phyloP scores from a whole-genome alignment of 2,797 vertebrate species.

The Anomalospiza imberbis region DNA sequence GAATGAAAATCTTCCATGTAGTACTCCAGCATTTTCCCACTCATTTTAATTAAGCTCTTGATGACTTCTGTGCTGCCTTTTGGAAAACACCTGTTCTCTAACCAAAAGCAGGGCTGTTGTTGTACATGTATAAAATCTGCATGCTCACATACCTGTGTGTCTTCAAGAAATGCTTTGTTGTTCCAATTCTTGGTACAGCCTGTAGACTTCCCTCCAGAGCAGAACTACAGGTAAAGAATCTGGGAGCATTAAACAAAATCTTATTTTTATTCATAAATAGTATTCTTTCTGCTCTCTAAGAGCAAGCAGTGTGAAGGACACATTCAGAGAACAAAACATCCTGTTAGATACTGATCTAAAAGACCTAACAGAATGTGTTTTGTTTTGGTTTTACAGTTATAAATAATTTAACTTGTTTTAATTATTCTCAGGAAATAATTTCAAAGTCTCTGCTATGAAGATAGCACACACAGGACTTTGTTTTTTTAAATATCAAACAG shows the following conservation, averaged over 20 bases:
- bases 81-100: neutral
- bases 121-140: neutral
- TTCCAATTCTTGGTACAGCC: neutral
- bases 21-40: neutral
- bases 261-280: neutral
- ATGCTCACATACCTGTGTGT: fast-evolving
- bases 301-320: neutral
- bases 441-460: neutral
- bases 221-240: neutral
- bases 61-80: neutral
- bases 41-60: neutral
- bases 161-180: neutral
- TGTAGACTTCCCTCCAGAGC: neutral
- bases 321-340: neutral
- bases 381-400: neutral
- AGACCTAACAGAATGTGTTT: neutral
- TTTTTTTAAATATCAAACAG: constrained; percentile 10
- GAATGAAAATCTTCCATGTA: neutral
- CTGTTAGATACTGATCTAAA: neutral
- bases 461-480: neutral
- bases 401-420: constrained; percentile 16
- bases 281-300: neutral
- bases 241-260: neutral
- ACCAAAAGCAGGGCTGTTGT: neutral
- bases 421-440: constrained; percentile 24